Evolutionary conservation across 2,113 vertebrate genomes (phyloP), one percentile per base, ranked within the genome.

Genomic region (Coryphaenoides rupestris): DNA sequence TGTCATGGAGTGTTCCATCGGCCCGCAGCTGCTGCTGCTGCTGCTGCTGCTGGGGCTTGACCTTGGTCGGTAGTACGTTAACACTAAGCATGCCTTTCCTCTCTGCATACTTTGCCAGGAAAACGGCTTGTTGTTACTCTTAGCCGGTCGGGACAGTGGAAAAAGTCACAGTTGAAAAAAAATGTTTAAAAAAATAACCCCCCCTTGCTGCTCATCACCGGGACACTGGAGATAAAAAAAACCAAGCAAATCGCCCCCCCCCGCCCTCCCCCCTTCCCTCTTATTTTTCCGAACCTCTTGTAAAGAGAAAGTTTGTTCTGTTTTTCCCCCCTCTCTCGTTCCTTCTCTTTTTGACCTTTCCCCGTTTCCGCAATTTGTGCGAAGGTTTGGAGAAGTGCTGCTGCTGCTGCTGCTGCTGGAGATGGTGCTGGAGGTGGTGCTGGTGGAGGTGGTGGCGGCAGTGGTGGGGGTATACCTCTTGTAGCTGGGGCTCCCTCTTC

Each of bases 401-500:
- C n/a, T n/a, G n/a, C n/a, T n/a, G n/a, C n/a, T n/a, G n/a, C n/a
- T n/a, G n/a, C n/a, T n/a, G n/a, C n/a, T n/a, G n/a, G n/a, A n/a
- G n/a, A n/a, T n/a, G n/a, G n/a, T n/a, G n/a, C n/a, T n/a, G n/a
- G n/a, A n/a, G n/a, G n/a, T n/a, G n/a, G n/a, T n/a, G n/a, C n/a
- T n/a, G n/a, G n/a, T n/a, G n/a, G n/a, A n/a, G n/a, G n/a, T n/a
- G n/a, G n/a, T n/a, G n/a, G n/a, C n/a, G n/a, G n/a, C n/a, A n/a
- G n/a, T n/a, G n/a, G n/a, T n/a, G n/a, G n/a, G n/a, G n/a, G n/a
- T n/a, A 60, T 94, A 96, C 95, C 95, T 99, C 97, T 74, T 95
- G 93, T 60, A 98, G 87, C 50, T 96, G 96, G 5, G 94, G 89
- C 72, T 99, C 96, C 78, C 98, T 99, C 92, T 99, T 99, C 89